A percentile compares a stretch with the other conserved stretches of the same genome.
Evolutionary conservation across 2,797 vertebrate genomes (phyloP).

Genomic region (Pangasius djambal): DNA sequence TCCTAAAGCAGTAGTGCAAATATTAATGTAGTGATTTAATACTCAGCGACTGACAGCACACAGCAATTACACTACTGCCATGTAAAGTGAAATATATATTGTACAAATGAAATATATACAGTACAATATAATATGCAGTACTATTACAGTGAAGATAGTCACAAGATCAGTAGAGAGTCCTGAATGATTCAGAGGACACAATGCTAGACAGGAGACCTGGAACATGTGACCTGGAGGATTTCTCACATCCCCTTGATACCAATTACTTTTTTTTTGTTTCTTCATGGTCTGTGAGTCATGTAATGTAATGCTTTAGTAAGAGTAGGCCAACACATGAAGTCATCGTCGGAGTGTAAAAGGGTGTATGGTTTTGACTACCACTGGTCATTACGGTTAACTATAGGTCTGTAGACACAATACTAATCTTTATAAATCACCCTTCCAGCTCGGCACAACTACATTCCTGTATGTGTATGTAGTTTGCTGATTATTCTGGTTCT

Average conservation of each 20-base stretch:
- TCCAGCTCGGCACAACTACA: not conserved
- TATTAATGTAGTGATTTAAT: too few relatives aligned
- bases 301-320: not conserved
- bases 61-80: too few relatives aligned
- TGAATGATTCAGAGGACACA: not conserved
- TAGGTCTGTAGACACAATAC: not conserved
- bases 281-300: not conserved
- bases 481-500: conserved; percentile 13
- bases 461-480: not conserved
- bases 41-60: too few relatives aligned
- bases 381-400: not conserved
- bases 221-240: not conserved
- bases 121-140: not conserved
- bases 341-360: not conserved
- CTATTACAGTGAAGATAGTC: not conserved
- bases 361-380: not conserved
- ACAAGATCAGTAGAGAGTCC: not conserved
- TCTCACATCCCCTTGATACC: too few relatives aligned
- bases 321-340: not conserved
- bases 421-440: not conserved
- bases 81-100: not conserved
- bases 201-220: not conserved
- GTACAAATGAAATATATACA: not conserved
- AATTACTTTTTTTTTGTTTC: not conserved
- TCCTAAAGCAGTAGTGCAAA: too few relatives aligned